A percentile compares a stretch with the other conserved stretches of the same genome.
Evolutionary conservation across 2,113 vertebrate genomes (phyloP).

Genomic region (Alethe castanea): DNA sequence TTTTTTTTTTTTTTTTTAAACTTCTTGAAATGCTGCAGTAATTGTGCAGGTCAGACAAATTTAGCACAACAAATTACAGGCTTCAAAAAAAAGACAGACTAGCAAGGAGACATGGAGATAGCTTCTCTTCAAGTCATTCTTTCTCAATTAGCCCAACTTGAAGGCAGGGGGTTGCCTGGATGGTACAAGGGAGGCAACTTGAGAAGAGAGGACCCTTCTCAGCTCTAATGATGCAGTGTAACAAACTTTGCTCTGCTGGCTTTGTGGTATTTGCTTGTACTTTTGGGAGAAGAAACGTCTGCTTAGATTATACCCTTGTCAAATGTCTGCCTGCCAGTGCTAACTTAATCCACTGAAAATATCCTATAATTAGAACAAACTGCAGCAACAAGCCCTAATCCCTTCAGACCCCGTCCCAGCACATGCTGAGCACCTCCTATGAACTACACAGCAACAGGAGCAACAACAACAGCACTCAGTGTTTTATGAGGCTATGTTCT

Average conservation of each 20-base stretch:
- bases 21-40: constrained; percentile 9
- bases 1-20: background rate
- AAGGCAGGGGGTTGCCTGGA: background rate
- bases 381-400: background rate
- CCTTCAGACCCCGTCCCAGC: background rate
- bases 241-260: background rate
- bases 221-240: background rate
- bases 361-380: background rate
- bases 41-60: constrained; percentile 10
- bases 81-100: background rate
- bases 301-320: background rate
- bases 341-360: background rate
- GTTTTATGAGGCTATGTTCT: background rate
- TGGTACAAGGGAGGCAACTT: background rate
- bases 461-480: background rate
- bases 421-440: background rate
- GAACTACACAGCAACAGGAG: background rate
- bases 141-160: background rate
- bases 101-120: background rate
- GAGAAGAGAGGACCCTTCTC: background rate
- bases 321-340: background rate
- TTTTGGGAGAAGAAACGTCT: background rate
- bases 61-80: background rate
- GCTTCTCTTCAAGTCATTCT: background rate
- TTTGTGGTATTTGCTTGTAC: background rate